phyloP scores from a whole-genome alignment of 2,888 invertebrate genomes.

The Rhingia campestris region DNA sequence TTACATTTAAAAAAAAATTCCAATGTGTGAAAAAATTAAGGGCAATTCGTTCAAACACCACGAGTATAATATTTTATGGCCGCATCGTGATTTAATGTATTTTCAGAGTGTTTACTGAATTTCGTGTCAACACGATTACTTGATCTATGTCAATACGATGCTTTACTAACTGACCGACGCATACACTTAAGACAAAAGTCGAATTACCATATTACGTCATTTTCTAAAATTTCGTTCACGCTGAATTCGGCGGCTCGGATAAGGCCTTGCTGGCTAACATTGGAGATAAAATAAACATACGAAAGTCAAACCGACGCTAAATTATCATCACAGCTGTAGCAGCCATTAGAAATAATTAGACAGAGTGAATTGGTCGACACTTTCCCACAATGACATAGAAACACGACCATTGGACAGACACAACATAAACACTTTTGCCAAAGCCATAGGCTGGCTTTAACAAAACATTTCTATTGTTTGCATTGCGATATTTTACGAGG shows the following conservation, averaged over 20 bases:
- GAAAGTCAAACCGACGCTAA: constrained; percentile 6
- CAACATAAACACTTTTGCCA: constrained; percentile 16
- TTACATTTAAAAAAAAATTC: not conserved
- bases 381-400: constrained; percentile 27
- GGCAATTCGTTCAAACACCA: constrained; percentile 38
- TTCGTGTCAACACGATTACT: constrained; percentile 27
- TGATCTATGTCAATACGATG: constrained; percentile 33
- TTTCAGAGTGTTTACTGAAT: constrained; percentile 12
- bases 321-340: constrained; percentile 13
- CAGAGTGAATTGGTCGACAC: constrained; percentile 34
- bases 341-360: constrained; percentile 55
- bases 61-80: constrained; percentile 20
- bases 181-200: not conserved
- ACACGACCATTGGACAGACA: constrained; percentile 12
- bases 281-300: constrained; percentile 37
- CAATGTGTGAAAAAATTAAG: constrained; percentile 24
- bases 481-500: constrained; percentile 12
- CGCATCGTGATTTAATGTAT: constrained; percentile 48
- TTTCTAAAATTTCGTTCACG: constrained; percentile 11
- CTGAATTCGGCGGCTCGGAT: constrained; percentile 14
- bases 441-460: constrained; percentile 15
- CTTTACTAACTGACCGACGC: not conserved
- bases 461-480: constrained; percentile 39
- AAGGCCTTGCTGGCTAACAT: constrained; percentile 6
- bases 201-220: constrained; percentile 46